Conservation (phyloP, 2,888 invertebrate genomes). For the Coremacera marginata region DNA sequence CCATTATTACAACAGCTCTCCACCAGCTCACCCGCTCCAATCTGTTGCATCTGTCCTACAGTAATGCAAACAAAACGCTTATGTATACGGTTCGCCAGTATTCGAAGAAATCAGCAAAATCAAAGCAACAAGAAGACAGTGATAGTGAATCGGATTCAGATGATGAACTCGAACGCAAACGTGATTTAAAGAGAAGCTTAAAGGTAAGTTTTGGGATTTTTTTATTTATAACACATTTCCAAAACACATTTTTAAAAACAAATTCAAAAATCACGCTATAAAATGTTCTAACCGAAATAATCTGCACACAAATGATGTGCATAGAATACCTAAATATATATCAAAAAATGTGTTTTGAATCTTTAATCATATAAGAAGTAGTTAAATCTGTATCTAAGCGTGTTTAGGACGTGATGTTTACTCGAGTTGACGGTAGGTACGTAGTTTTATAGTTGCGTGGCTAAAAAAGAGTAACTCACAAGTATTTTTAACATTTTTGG, state of each 20-base stretch:
- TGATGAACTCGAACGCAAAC: slow-evolving; percentile 61
- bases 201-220: slow-evolving; percentile 52
- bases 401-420: too few species aligned
- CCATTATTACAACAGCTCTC: slow-evolving; percentile 24
- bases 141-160: slow-evolving; percentile 75
- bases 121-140: slow-evolving; percentile 57
- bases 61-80: background rate
- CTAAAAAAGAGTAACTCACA: too few species aligned
- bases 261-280: too few species aligned
- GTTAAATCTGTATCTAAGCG: background rate
- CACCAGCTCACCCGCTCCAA: background rate
- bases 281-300: background rate
- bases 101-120: slow-evolving; percentile 59
- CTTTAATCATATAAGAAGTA: background rate
- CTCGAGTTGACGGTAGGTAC: too few species aligned
- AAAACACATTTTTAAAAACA: too few species aligned
- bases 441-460: too few species aligned
- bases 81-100: slow-evolving; percentile 53
- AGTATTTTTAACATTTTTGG: too few species aligned
- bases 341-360: background rate
- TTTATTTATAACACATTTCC: too few species aligned
- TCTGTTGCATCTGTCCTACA: background rate
- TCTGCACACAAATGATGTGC: background rate
- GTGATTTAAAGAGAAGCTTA: slow-evolving; percentile 56
- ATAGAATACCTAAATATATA: background rate